Evolutionary conservation across 2,113 vertebrate genomes (phyloP).

Genomic region (Cnemophilus loriae): DNA sequence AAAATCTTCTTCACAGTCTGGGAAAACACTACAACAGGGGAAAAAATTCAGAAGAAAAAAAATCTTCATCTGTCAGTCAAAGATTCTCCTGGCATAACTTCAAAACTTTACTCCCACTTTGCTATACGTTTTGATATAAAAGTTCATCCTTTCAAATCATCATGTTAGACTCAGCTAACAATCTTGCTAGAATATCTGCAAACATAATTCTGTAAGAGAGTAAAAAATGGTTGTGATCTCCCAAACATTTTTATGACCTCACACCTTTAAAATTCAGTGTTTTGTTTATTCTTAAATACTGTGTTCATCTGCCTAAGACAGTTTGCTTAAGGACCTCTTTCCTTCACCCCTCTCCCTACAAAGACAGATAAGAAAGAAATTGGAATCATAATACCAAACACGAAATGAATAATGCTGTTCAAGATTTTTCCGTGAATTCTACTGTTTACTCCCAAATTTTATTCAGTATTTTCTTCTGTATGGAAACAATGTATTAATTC

Average conservation of each 20-base stretch:
- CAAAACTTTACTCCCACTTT: constrained; percentile 51
- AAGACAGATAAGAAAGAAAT: not conserved
- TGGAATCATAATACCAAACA: not conserved
- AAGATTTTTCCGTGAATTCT: not conserved
- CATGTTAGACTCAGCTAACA: constrained; percentile 43
- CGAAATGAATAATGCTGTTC: not conserved
- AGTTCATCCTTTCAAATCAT: constrained; percentile 49
- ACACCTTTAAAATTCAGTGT: not conserved
- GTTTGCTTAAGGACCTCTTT: not conserved
- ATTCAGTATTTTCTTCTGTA: not conserved
- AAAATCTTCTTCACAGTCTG: constrained; percentile 30
- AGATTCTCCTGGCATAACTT: constrained; percentile 33
- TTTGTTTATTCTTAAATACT: not conserved
- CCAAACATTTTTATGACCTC: not conserved
- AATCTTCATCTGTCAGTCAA: constrained; percentile 38
- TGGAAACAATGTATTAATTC: not conserved
- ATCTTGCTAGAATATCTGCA: constrained; percentile 4
- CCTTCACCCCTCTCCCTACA: not conserved
- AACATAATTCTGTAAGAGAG: not conserved
- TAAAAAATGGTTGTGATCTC: not conserved
- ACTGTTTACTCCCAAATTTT: not conserved
- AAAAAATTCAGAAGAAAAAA: not conserved
- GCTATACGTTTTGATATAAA: constrained; percentile 19
- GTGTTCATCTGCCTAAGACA: not conserved
- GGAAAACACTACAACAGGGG: constrained; percentile 22